Conservation (phyloP, 2,113 vertebrate species). For the Naja naja region DNA sequence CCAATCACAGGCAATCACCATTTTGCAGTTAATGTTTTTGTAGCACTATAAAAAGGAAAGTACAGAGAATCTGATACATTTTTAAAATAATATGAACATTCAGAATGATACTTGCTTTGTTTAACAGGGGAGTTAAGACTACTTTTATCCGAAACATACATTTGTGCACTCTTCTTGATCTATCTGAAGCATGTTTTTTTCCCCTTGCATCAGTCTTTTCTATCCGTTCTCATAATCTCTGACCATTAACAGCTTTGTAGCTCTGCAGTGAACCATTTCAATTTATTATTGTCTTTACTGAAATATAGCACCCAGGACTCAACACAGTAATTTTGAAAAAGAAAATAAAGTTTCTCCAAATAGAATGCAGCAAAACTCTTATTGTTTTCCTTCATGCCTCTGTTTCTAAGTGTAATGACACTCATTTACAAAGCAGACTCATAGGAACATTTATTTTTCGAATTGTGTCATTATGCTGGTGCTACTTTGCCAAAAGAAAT, state of each 20-base stretch:
- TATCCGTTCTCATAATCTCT: background rate
- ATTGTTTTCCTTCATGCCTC: background rate
- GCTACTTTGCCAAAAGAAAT: background rate
- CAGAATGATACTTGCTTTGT: background rate
- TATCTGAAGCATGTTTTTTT: background rate
- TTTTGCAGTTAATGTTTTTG: background rate
- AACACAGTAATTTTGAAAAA: background rate
- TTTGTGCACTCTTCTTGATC: background rate
- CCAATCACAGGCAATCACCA: background rate
- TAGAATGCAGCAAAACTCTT: background rate
- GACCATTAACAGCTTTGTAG: background rate
- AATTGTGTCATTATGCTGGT: background rate
- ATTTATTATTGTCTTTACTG: background rate
- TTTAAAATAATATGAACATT: background rate
- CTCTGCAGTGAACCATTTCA: background rate
- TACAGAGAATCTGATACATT: background rate
- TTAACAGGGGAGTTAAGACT: background rate
- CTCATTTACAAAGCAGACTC: slow-evolving; percentile 24
- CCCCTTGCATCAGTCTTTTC: background rate
- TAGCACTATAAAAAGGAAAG: background rate
- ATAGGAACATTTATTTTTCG: slow-evolving; percentile 8
- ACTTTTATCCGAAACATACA: background rate
- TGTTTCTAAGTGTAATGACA: slow-evolving; percentile 15
- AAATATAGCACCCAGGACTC: background rate
- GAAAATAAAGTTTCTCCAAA: background rate